phyloP scores from a whole-genome alignment of 2,113 vertebrate genomes.

The Poeciliopsis prolifica region DNA sequence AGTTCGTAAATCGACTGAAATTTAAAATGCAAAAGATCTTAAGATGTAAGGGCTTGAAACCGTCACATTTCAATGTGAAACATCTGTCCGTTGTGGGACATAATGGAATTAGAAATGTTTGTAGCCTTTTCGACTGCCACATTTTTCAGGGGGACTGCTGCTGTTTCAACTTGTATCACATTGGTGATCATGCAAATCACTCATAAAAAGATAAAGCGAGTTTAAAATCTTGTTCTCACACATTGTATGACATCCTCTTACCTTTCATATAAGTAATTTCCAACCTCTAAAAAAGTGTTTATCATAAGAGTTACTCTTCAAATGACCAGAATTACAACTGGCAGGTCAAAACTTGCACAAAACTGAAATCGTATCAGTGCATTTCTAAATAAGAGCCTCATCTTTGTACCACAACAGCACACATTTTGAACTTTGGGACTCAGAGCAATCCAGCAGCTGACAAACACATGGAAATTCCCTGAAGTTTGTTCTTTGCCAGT shows the following conservation, averaged over 20 bases:
- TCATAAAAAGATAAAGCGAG: neutral
- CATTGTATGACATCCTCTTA: neutral
- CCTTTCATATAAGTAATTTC: neutral
- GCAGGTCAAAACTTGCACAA: neutral
- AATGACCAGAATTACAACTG: neutral
- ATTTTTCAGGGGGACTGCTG: too few relatives aligned
- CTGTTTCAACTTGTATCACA: too few relatives aligned
- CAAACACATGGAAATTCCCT: constrained; percentile 39
- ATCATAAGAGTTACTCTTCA: neutral
- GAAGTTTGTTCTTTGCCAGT: constrained; percentile 59
- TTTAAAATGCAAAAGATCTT: too few relatives aligned
- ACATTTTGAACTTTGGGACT: neutral
- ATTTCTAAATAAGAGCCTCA: neutral
- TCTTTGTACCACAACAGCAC: neutral
- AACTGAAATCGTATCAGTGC: neutral
- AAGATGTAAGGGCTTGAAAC: too few relatives aligned
- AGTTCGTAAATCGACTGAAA: too few relatives aligned
- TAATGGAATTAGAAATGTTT: too few relatives aligned
- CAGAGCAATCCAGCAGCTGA: constrained; percentile 23
- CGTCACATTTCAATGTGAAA: too few relatives aligned
- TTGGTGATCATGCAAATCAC: neutral
- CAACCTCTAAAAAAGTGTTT: neutral
- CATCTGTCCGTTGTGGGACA: too few relatives aligned
- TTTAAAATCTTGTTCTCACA: neutral
- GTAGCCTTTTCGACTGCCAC: too few relatives aligned